Evolutionary conservation across 2,888 invertebrate species (phyloP).

Genomic region (Sinopyrophorus schimmeli): DNA sequence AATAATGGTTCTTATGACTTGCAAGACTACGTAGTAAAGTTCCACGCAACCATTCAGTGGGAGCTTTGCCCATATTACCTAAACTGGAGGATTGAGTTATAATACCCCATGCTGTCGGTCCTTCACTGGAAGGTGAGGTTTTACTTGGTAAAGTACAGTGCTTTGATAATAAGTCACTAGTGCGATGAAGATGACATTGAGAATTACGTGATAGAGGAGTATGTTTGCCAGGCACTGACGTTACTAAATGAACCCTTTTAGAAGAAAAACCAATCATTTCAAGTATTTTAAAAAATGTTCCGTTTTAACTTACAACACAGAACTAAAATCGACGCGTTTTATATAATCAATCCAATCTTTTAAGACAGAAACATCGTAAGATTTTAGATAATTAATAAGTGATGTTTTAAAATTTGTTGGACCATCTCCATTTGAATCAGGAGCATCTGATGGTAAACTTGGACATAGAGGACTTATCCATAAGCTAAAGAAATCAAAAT

Average conservation of each 20-base stretch:
- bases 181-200: slow-evolving; percentile 59
- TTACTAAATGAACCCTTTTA: slow-evolving; percentile 79
- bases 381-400: slow-evolving; percentile 73
- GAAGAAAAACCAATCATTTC: background rate
- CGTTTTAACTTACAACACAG: slow-evolving; percentile 70
- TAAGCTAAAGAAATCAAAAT: slow-evolving; percentile 64
- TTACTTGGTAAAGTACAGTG: slow-evolving; percentile 60
- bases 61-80: slow-evolving; percentile 77
- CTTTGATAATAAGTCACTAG: slow-evolving; percentile 66
- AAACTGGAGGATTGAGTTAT: slow-evolving; percentile 90
- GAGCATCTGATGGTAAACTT: slow-evolving; percentile 60
- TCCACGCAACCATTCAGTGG: slow-evolving; percentile 74
- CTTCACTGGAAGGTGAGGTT: slow-evolving; percentile 49
- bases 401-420: slow-evolving; percentile 80
- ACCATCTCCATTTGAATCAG: slow-evolving; percentile 71
- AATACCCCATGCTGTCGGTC: slow-evolving; percentile 57
- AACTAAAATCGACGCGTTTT: slow-evolving; percentile 78
- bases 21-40: slow-evolving; percentile 71
- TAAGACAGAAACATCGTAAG: slow-evolving; percentile 71
- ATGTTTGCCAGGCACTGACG: slow-evolving; percentile 84
- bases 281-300: background rate
- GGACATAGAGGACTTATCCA: slow-evolving; percentile 89
- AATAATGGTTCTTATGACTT: slow-evolving; percentile 58
- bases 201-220: slow-evolving; percentile 4
- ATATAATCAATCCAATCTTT: slow-evolving; percentile 75